phyloP scores from a whole-genome alignment of 2,113 vertebrate species.

The Hemiprocne comata region DNA sequence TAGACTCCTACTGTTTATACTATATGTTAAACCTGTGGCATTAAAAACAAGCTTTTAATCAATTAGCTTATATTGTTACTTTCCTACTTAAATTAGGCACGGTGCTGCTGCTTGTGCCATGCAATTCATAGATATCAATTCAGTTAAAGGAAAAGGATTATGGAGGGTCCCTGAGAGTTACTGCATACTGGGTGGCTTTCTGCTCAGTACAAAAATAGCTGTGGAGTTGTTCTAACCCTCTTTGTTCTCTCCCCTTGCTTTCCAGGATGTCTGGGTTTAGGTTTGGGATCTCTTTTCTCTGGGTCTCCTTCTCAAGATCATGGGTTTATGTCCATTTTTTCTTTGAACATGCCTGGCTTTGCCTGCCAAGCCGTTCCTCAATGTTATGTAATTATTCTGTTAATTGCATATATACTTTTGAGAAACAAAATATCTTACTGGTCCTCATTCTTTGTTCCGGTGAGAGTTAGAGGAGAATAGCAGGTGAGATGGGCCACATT shows the following conservation, averaged over 20 bases:
- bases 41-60: background rate
- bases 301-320: background rate
- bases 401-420: background rate
- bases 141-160: background rate
- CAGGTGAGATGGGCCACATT: accelerated
- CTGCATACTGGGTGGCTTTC: background rate
- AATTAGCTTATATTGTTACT: slow-evolving; percentile 1
- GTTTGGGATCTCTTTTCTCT: background rate
- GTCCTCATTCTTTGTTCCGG: background rate
- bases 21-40: background rate
- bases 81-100: background rate
- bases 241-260: background rate
- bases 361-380: background rate
- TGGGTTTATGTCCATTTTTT: background rate
- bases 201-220: background rate
- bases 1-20: background rate
- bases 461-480: background rate
- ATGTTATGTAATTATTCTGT: background rate
- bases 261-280: background rate
- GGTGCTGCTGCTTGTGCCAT: background rate
- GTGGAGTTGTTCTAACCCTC: background rate
- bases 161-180: background rate
- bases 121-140: too few relatives aligned
- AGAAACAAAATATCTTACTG: background rate
- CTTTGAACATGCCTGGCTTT: background rate